phyloP scores from a whole-genome alignment of 1,140 invertebrate genomes.

The Bradynema listronoti region DNA sequence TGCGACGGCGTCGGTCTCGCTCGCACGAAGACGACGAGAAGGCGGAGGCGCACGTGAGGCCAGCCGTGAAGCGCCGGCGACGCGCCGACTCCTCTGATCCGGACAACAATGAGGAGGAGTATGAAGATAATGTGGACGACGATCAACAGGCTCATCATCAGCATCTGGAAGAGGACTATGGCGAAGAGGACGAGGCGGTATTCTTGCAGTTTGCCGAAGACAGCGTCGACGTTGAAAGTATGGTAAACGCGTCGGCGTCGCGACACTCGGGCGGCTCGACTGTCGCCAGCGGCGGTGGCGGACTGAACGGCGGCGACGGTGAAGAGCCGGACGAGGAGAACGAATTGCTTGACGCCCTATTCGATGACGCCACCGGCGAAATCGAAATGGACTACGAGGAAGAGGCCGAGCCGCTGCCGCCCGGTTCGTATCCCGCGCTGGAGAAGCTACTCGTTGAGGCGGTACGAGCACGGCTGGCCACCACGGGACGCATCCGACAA shows the following conservation, averaged over 20 bases:
- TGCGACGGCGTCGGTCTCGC: too few species aligned
- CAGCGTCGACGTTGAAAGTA: conserved; percentile 2
- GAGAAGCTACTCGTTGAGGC: too few species aligned
- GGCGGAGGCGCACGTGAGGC: background rate
- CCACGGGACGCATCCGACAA: too few species aligned
- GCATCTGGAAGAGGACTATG: too few species aligned
- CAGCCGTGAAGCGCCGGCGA: background rate
- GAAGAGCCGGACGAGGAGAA: background rate
- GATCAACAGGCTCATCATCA: too few species aligned
- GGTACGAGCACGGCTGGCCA: too few species aligned
- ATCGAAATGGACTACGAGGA: background rate
- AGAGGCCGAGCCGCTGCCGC: background rate
- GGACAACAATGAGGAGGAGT: background rate
- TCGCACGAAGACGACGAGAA: background rate
- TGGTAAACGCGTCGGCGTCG: conserved; percentile 10
- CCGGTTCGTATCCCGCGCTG: too few species aligned
- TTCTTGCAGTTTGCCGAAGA: conserved; percentile 6
- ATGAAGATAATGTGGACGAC: background rate
- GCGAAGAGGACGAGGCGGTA: background rate
- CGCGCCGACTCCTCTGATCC: background rate
- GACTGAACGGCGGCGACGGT: background rate
- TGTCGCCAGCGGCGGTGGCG: background rate
- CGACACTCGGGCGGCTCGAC: background rate
- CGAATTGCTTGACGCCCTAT: background rate
- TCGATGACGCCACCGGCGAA: too few species aligned